phyloP scores from a whole-genome alignment of 30 jellyfish, hydroid and myxozoan species.

The Sanderia malayensis region DNA sequence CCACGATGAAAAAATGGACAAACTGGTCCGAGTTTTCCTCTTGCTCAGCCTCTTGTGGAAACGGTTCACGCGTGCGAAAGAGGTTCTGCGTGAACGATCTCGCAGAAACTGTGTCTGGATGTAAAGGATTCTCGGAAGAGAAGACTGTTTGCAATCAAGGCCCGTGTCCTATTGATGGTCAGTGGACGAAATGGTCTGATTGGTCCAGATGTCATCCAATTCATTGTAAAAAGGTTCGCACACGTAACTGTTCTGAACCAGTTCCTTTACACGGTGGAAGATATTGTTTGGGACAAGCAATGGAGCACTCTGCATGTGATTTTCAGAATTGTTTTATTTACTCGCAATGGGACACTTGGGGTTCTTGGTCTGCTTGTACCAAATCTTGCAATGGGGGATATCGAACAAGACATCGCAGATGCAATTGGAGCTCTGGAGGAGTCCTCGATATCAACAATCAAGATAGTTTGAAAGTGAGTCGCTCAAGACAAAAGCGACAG shows the following conservation, averaged over 20 bases:
- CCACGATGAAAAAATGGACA: conserved; percentile 65
- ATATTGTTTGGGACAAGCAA: conserved; percentile 62
- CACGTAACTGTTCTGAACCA: conserved; percentile 74
- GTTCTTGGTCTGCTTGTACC: conserved; percentile 84
- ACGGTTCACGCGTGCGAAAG: conserved; percentile 62
- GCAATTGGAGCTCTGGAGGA: conserved; percentile 64
- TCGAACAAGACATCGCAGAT: conserved; percentile 76
- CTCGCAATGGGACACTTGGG: conserved; percentile 88
- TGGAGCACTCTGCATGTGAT: conserved; percentile 52
- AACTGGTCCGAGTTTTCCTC: conserved; percentile 79
- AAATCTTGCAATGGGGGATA: conserved; percentile 82
- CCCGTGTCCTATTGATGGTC: conserved; percentile 68
- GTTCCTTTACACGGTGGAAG: conserved; percentile 63
- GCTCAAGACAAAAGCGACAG: conserved; percentile 38
- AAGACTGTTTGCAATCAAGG: conserved; percentile 34
- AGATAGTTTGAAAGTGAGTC: conserved; percentile 41
- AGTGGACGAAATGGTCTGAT: conserved; percentile 86
- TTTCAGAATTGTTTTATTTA: conserved; percentile 55
- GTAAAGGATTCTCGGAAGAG: conserved; percentile 68
- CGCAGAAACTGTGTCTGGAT: conserved; percentile 51
- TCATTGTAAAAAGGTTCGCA: conserved; percentile 64
- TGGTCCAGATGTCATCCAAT: conserved; percentile 86
- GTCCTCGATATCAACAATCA: conserved; percentile 17
- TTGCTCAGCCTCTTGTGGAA: conserved; percentile 70
- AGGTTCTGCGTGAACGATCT: conserved; percentile 74